These are phyloP conservation scores for Cecropterus lyciades DNA, from an alignment of 1,140 invertebrate genomes.

Conservation along the genomic window DNA sequence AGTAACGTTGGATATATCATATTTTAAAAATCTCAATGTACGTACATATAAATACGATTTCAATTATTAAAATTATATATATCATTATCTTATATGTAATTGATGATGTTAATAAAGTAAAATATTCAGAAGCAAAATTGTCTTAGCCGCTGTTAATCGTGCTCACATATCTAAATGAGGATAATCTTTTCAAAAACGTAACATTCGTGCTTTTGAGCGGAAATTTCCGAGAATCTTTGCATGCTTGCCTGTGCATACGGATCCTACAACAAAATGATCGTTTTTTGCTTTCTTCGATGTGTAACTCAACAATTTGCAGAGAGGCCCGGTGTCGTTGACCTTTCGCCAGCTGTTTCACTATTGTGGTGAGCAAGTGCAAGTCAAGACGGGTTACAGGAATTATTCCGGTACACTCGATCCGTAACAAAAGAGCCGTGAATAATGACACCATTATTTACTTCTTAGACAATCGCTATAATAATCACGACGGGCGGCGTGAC, in stretches of 20 bases:
- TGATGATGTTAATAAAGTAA: not conserved
- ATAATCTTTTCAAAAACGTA: conserved; percentile 39
- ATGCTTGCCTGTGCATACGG: conserved; percentile 43
- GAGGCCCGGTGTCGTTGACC: conserved; percentile 69
- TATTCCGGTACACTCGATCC: conserved; percentile 70
- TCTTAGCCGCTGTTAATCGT: not conserved
- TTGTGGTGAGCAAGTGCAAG: conserved; percentile 62
- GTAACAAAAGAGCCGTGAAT: conserved; percentile 78
- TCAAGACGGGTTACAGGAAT: conserved; percentile 71
- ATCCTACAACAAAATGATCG: conserved; percentile 58
- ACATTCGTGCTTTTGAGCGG: conserved; percentile 56
- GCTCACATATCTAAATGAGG: conserved; percentile 37
- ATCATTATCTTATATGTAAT: not conserved
- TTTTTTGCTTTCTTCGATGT: conserved; percentile 72
- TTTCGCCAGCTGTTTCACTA: conserved; percentile 78
- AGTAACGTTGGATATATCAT: too few species aligned
- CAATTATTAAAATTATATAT: too few species aligned
- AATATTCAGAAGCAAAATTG: not conserved
- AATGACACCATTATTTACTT: conserved; percentile 76
- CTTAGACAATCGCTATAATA: conserved; percentile 61
- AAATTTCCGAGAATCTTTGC: conserved; percentile 54
- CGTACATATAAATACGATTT: too few species aligned
- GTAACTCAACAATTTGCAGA: conserved; percentile 80
- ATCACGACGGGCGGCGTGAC: conserved; percentile 41
- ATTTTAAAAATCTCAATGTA: too few species aligned